Evolutionary conservation across 2,113 vertebrate species (phyloP).

Genomic region (Mesembrinibis cayennensis): DNA sequence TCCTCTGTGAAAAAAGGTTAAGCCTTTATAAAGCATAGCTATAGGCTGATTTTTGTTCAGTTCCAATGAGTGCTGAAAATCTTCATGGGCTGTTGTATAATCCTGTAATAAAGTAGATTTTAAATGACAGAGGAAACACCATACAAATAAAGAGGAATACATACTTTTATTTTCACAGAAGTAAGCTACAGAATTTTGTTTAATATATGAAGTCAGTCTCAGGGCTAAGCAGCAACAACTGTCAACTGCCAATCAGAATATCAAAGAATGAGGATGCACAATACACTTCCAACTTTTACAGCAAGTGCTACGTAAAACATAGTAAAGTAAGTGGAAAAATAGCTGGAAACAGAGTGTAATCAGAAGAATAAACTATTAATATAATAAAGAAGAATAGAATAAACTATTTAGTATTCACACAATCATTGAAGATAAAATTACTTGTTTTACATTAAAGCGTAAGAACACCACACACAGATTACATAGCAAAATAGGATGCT

Average conservation of each 20-base stretch:
- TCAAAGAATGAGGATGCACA: neutral
- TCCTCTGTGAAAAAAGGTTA: conserved; percentile 97
- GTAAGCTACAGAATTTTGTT: neutral
- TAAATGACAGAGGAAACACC: neutral
- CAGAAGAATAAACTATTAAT: neutral
- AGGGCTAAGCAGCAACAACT: neutral
- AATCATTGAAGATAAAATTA: neutral
- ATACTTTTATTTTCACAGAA: neutral
- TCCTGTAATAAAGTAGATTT: conserved; percentile 77
- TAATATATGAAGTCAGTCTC: neutral
- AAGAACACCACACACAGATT: neutral
- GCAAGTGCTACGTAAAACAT: neutral
- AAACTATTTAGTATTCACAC: neutral
- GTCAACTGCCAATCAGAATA: neutral
- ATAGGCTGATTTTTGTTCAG: conserved; percentile 96
- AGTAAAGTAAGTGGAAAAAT: neutral
- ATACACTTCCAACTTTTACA: neutral
- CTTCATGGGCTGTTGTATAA: conserved; percentile 91
- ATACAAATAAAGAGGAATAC: neutral
- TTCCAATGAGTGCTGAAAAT: conserved; percentile 93
- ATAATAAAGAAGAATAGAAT: neutral
- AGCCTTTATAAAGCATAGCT: conserved; percentile 95
- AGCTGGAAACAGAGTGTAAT: neutral
- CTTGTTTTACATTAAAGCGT: neutral
- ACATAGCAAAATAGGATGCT: neutral